Evolutionary conservation across 2,888 invertebrate genomes (phyloP), one percentile per base, ranked within the genome.

Genomic region (Ptilodon capucinus): DNA sequence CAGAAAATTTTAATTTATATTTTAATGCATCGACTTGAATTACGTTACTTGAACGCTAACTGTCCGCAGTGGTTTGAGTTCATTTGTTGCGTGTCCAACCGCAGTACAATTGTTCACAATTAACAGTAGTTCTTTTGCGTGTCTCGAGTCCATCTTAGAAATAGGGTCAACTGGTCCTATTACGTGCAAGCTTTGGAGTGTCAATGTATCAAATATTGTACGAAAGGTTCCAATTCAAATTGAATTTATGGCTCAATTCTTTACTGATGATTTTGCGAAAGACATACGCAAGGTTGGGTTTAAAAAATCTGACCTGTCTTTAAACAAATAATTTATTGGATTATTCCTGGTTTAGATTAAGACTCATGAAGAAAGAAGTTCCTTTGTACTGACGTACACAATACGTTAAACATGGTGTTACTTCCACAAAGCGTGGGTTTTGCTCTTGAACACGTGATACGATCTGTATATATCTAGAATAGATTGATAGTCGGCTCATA

Each of bases 101-200:
- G 76, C 82, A 80, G 69, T 83, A 82, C 86, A 88, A 88, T 89
- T 86, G 87, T 84, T 78, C 70, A 79, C 81, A 87, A 90, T 90
- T 83, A 89, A 84, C 76, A 76, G 81, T 76, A 83, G 80, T 82
- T 86, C 86, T 81, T 89, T 90, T 80, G 84, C 92, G 92, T 86
- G 86, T 67, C 77, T 76, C 74, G 71, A 69, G 75, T 79, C 73
- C 76, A 78, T 82, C 80, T 77, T 70, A 74, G 82, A 78, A 88
- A 86, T 84, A 86, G 79, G 86, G 83, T 83, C 84, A 84, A 75
- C 74, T 76, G 60, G 59, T 69, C 61, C 64, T 57, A 68, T 68
- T 66, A 64, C 63, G 60, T 69, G 64, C 58, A 60, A 21, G 39
- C 13, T 39, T 17, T 17, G 18, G 45, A 54, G 46, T 48, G 54